These are phyloP conservation scores for Lerema accius DNA, from an alignment of 1,140 invertebrate species.

Conservation along the genomic window DNA sequence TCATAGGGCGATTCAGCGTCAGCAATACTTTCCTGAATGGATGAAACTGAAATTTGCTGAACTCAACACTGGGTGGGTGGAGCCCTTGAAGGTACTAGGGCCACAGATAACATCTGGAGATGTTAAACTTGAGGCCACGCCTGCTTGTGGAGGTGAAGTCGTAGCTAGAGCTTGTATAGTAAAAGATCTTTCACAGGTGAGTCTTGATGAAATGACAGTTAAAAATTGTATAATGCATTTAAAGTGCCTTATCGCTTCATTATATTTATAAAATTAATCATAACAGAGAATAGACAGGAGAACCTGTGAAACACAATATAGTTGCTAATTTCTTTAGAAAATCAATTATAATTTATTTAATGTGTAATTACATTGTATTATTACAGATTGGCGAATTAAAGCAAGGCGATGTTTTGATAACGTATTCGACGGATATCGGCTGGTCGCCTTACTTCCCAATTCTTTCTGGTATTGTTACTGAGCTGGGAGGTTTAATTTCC, in stretches of 20 bases:
- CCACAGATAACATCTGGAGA: constrained; percentile 45
- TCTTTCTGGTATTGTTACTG: constrained; percentile 91
- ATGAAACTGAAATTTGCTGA: constrained; percentile 86
- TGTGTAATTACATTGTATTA: not conserved
- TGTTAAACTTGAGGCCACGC: constrained; percentile 84
- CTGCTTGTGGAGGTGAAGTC: constrained; percentile 87
- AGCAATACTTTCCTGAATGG: constrained; percentile 83
- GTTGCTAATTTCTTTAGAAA: too few species aligned
- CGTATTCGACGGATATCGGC: constrained; percentile 91
- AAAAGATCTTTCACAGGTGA: constrained; percentile 77
- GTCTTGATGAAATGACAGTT: too few species aligned
- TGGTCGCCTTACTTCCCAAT: constrained; percentile 95
- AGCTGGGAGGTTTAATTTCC: constrained; percentile 92
- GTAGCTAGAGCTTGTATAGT: constrained; percentile 88
- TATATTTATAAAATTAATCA: too few species aligned
- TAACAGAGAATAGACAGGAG: too few species aligned
- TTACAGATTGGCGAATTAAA: constrained; percentile 70
- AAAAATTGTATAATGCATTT: too few species aligned
- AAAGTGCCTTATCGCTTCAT: too few species aligned
- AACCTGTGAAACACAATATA: too few species aligned
- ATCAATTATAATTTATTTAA: too few species aligned
- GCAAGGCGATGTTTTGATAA: constrained; percentile 90
- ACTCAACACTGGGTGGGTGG: constrained; percentile 84
- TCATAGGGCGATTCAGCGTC: constrained; percentile 85
- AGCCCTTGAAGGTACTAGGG: constrained; percentile 59